phyloP scores from a whole-genome alignment of 1,140 invertebrate genomes.

The Laupala kohalensis region DNA sequence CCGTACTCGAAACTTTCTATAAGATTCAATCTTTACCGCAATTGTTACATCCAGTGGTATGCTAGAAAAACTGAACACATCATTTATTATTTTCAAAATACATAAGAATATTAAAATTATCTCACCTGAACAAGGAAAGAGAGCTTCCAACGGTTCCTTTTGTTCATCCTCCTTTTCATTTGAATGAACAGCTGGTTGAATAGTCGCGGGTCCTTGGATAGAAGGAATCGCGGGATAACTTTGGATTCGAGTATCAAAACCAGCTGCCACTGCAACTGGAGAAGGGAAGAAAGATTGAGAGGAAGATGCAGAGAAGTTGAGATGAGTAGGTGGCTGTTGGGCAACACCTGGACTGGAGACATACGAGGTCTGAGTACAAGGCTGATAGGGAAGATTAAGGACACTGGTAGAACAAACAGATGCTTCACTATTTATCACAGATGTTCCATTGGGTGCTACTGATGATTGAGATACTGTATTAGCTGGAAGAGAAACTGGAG shows the following conservation, averaged over 20 bases:
- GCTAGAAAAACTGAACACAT: too few species aligned
- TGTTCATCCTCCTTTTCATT: conserved; percentile 19
- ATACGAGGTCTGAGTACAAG: background rate
- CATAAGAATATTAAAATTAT: conserved; percentile 8
- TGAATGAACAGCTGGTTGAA: conserved; percentile 17
- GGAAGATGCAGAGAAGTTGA: conserved; percentile 7
- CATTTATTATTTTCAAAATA: background rate
- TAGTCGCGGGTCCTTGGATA: conserved; percentile 3
- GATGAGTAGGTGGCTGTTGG: conserved; percentile 8
- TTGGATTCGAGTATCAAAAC: background rate
- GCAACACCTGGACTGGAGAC: background rate
- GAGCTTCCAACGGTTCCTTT: conserved; percentile 27
- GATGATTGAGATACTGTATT: conserved; percentile 10
- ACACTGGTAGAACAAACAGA: background rate
- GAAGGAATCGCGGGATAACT: background rate
- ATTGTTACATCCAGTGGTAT: too few species aligned
- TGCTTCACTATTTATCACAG: background rate
- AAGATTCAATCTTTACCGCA: too few species aligned
- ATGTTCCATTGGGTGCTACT: background rate
- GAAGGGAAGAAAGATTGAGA: conserved; percentile 3
- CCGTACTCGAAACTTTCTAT: too few species aligned
- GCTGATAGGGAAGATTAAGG: background rate
- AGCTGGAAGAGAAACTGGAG: background rate
- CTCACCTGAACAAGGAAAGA: conserved; percentile 31
- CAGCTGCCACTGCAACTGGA: conserved; percentile 1